A percentile compares a stretch with the other conserved stretches of the same genome.
Evolutionary conservation across 2,797 vertebrate genomes (phyloP).

Genomic region (Miichthys miiuy): DNA sequence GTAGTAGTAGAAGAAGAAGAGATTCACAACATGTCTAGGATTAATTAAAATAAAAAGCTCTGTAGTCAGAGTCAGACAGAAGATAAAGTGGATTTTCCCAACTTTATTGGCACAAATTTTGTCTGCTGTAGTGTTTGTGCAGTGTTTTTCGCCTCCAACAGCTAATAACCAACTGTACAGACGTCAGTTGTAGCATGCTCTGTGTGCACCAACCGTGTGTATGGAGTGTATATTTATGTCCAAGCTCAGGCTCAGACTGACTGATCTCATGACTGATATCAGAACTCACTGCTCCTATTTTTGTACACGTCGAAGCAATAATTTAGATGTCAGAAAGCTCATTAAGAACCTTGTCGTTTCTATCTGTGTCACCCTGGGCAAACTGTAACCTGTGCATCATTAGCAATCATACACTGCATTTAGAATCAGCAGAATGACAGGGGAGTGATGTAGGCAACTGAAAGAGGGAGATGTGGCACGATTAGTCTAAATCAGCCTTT

Average conservation of each 20-base stretch:
- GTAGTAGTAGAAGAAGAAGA: not conserved
- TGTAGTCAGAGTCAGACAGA: not conserved
- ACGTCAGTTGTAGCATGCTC: not conserved
- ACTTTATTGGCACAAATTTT: not conserved
- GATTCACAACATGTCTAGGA: not conserved
- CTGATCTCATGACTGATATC: not conserved
- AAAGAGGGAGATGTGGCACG: conserved; percentile 10
- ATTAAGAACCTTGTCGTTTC: not conserved
- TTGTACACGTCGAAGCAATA: not conserved
- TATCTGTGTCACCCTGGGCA: not conserved
- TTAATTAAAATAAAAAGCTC: not conserved
- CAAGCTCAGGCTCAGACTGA: not conserved
- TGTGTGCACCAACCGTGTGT: not conserved
- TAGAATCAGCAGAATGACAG: not conserved
- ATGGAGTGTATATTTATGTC: not conserved
- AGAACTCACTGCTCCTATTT: not conserved
- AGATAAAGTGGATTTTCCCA: not conserved
- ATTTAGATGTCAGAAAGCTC: conserved; percentile 1
- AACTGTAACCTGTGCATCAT: not conserved
- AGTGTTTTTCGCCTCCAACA: not conserved
- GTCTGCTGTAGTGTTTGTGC: not conserved
- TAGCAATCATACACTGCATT: not conserved
- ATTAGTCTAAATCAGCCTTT: conserved; percentile 42
- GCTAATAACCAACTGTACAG: not conserved
- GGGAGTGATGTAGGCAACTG: conserved; percentile 5